Base-by-base conservation (phyloP, 1,140 invertebrate genomes). In the Artemia franciscana region DNA sequence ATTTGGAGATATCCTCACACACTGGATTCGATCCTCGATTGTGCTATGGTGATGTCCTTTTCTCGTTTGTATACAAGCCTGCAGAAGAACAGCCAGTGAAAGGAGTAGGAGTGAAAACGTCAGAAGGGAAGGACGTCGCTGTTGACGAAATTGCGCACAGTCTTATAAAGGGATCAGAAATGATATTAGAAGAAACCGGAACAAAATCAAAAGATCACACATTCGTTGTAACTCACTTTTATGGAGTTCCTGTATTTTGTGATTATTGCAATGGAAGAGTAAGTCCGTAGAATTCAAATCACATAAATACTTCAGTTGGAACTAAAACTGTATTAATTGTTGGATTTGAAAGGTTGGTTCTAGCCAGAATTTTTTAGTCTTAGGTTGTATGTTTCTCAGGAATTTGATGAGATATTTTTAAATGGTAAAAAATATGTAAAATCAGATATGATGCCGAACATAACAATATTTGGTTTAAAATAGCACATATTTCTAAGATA, bases 11-110 rank as follows among this genome's bases (percentile, higher is more conserved):
- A 65, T 78, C 80, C 30, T 77, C 73, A 26, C 85, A 83, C 74
- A 86, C 86, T 0, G 91, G 91, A 9, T 94, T 92, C 72, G 88
- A 92, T 71, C 83, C 86, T 3, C 82, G 82, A 26, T 77, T 92
- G 7, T 94, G 90, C 71, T 91, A 87, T 69, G 91, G 91, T 2
- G 90, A 93, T 70, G 82, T 91, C 51, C 76, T 88, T 3, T 74
- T 94, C 0, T 84, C 83, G n/a, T 91, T 92, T 72, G 74, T 80
- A 3, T 75, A 73, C 64, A 70, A 72, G 63, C 65, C 70, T 23
- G 60, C 68, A 24, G 67, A 69, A 62, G 70, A 66, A 58, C 39
- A 15, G 60, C 60, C n/a, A 58, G 5, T 12, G 56, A 63, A 63
- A 28, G 51, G 27, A 26, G 26, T 57, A 5, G 57, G 57, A 7